Conservation (phyloP, 2,113 vertebrate genomes). For the Rutilus rutilus region DNA sequence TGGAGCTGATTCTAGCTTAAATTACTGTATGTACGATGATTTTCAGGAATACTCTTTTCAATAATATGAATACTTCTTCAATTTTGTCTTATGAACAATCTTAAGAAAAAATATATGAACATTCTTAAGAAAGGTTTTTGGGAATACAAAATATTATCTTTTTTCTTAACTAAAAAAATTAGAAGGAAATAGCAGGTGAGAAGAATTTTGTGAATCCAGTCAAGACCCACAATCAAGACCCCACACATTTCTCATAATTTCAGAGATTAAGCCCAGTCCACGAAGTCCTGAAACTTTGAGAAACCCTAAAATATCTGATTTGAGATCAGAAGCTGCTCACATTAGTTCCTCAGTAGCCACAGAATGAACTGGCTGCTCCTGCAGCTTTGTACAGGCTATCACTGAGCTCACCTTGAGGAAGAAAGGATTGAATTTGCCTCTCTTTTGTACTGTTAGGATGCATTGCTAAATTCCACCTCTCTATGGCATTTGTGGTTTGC, state of each 20-base stretch:
- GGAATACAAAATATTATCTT: neutral
- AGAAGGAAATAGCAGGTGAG: neutral
- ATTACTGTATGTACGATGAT: neutral
- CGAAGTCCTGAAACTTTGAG: neutral
- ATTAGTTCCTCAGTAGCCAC: neutral
- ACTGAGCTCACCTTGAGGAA: conserved; percentile 1
- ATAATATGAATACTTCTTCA: neutral
- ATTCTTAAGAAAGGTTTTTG: neutral
- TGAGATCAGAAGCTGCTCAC: too few relatives aligned
- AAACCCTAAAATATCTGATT: neutral
- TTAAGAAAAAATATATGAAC: neutral
- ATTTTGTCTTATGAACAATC: neutral
- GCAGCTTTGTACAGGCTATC: neutral
- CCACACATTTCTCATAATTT: neutral
- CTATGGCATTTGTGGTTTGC: neutral
- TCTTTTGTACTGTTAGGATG: neutral
- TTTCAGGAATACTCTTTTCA: neutral
- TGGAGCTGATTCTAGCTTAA: too few relatives aligned
- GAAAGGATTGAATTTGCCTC: neutral
- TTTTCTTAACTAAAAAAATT: too few relatives aligned
- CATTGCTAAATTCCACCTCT: neutral
- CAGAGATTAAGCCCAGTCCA: neutral
- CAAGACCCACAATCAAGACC: neutral
- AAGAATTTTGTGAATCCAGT: neutral
- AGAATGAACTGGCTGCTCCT: neutral